Evolutionary conservation across 2,113 vertebrate genomes (phyloP).

Genomic region (Gobius niger): DNA sequence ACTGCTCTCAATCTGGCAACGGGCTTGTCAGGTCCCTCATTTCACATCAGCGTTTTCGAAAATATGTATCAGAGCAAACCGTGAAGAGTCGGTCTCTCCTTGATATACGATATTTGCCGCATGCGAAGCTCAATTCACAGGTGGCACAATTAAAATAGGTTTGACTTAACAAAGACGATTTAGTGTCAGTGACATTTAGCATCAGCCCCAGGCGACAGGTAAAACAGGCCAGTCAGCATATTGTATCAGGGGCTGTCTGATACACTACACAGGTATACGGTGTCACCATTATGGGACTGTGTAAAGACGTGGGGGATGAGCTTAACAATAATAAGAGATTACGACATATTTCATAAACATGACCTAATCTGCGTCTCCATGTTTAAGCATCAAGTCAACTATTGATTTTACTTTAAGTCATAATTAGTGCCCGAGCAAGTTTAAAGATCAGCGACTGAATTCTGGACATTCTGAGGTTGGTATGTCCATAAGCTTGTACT

Average conservation of each 20-base stretch:
- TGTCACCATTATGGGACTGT: constrained; percentile 16
- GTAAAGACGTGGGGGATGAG: constrained; percentile 14
- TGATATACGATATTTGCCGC: constrained; percentile 50
- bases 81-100: constrained; percentile 35
- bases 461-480: too few species aligned
- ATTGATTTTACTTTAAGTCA: too few species aligned
- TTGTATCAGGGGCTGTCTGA: constrained; percentile 60
- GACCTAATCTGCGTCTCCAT: background rate
- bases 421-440: too few species aligned
- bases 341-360: background rate
- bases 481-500: too few species aligned
- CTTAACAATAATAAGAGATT: background rate
- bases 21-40: constrained; percentile 62
- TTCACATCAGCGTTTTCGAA: constrained; percentile 62
- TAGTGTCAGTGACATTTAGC: constrained; percentile 92
- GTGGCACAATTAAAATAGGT: constrained; percentile 72
- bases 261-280: constrained; percentile 19
- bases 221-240: constrained; percentile 93
- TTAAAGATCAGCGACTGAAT: too few species aligned
- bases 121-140: constrained; percentile 56
- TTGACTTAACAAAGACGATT: constrained; percentile 73
- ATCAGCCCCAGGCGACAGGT: constrained; percentile 86
- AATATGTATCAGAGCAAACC: constrained; percentile 39
- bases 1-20: constrained; percentile 55
- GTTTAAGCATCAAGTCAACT: too few species aligned